Percentiles rank a stretch among this genome's conserved stretches.
These are phyloP conservation scores for Limenitis arthemis DNA, from an alignment of 2,888 invertebrate genomes.

Conservation along the genomic window DNA sequence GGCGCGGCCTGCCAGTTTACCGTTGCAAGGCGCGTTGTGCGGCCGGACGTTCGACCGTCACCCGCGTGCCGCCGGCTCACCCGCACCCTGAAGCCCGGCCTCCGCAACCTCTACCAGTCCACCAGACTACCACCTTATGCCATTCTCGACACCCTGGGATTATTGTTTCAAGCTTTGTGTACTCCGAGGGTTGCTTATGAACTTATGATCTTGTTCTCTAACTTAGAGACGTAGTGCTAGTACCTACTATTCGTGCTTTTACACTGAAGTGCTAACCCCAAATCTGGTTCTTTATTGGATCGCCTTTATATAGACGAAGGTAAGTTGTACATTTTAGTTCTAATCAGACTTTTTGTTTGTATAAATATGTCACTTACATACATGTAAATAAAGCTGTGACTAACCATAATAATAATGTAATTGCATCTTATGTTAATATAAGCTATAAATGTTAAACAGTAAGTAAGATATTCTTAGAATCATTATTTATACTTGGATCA, in stretches of 20 bases:
- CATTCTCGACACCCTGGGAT: constrained; percentile 35
- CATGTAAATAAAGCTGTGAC: constrained; percentile 18
- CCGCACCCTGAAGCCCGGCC: constrained; percentile 48
- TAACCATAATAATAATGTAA: constrained; percentile 20
- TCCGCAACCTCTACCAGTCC: constrained; percentile 33
- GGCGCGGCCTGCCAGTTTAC: constrained; percentile 66
- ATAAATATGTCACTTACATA: constrained; percentile 15
- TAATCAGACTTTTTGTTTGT: constrained; percentile 5
- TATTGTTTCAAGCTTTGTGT: constrained; percentile 39
- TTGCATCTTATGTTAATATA: constrained; percentile 12
- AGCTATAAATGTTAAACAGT: constrained; percentile 6
- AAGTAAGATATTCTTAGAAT: background rate
- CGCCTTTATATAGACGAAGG: constrained; percentile 50
- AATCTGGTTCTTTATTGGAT: constrained; percentile 65
- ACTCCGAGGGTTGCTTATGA: constrained; percentile 38
- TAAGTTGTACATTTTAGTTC: constrained; percentile 35
- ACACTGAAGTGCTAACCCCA: constrained; percentile 65
- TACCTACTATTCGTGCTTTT: constrained; percentile 61
- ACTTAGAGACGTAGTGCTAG: constrained; percentile 60
- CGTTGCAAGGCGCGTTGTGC: constrained; percentile 72
- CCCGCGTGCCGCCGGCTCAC: constrained; percentile 66
- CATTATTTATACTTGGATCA: no score
- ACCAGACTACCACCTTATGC: constrained; percentile 27
- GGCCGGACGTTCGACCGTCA: constrained; percentile 64
- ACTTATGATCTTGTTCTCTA: constrained; percentile 44